Evolutionary conservation across 2,888 invertebrate species (phyloP), one percentile per base, ranked within the genome.

Genomic region (Leuctra nigra): DNA sequence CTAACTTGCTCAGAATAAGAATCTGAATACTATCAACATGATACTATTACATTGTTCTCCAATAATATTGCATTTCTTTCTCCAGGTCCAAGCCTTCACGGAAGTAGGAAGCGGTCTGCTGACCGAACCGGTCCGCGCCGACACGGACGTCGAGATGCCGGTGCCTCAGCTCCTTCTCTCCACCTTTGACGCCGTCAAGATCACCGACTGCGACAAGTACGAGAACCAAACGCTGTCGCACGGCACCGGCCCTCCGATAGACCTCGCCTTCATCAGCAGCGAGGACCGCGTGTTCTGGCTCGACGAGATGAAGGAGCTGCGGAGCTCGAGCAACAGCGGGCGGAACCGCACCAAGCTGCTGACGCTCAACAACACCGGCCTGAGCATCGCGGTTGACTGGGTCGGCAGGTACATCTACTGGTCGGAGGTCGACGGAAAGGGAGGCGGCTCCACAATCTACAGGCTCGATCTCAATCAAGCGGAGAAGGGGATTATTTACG

Each of bases 321-420:
- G 85, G 63, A 79, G 79, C 22, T 81, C 82, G 1, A 75, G 79
- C 61, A 73, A 81, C 23, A 76, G 77, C 55, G 81, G 79, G 13
- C 73, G 59, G 22, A 68, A 68, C 25, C 66, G 65, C 53, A 67
- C 65, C 1, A 66, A 69, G 70, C 73, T 85, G 33, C 70, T 78
- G 1, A 73, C 78, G 11, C 68, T 84, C 57, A 75, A 77, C 29
- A 77, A 77, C n/a, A 77, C 78, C 25, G 80, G 80, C 0, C 70
- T 80, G 9, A 83, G 87, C 59, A 72, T 95, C 23, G 82, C 87
- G 1, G 77, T 91, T 1, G 94, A 96, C 72, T 96, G 95, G 95
- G 80, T 95, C 41, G 83, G 87, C 50, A 78, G 92, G 50, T 82
- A 84, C 46, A 74, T 95, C 4, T 95, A 90, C 69, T 92, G 91